Conservation (phyloP, 2,113 vertebrate genomes). For the Lipotes vexillifer region DNA sequence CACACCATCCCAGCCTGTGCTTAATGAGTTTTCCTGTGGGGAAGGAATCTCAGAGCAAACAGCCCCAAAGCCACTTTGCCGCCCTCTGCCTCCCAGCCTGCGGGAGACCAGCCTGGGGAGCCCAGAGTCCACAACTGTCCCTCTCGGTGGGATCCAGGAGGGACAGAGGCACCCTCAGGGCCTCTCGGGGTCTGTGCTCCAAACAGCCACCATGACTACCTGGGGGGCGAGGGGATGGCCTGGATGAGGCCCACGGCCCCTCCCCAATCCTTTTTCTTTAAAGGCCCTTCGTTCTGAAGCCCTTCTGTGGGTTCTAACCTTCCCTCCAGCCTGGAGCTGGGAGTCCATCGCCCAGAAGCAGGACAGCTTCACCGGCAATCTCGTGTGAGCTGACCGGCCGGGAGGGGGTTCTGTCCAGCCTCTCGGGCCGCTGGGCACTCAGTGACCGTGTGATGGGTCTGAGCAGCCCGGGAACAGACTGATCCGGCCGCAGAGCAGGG, state of each 20-base stretch:
- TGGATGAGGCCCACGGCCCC: rapidly evolving
- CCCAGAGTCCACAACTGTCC: neutral
- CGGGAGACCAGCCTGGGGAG: neutral
- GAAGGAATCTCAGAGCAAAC: neutral
- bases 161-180: rapidly evolving
- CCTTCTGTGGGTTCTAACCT: rapidly evolving
- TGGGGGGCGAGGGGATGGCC: rapidly evolving
- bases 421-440: rapidly evolving
- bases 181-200: neutral
- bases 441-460: rapidly evolving
- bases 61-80: neutral
- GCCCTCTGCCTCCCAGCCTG: neutral
- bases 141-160: neutral
- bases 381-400: rapidly evolving
- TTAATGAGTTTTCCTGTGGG: rapidly evolving
- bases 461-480: rapidly evolving
- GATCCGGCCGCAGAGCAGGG: rapidly evolving
- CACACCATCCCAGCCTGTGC: rapidly evolving
- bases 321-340: rapidly evolving
- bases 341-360: rapidly evolving
- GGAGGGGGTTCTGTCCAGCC: neutral
- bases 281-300: neutral
- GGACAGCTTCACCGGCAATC: rapidly evolving
- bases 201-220: rapidly evolving
- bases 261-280: rapidly evolving